Evolutionary conservation across 53 echinoderm and acorn worm species (phyloP).

Genomic region (Paracentrotus lividus): DNA sequence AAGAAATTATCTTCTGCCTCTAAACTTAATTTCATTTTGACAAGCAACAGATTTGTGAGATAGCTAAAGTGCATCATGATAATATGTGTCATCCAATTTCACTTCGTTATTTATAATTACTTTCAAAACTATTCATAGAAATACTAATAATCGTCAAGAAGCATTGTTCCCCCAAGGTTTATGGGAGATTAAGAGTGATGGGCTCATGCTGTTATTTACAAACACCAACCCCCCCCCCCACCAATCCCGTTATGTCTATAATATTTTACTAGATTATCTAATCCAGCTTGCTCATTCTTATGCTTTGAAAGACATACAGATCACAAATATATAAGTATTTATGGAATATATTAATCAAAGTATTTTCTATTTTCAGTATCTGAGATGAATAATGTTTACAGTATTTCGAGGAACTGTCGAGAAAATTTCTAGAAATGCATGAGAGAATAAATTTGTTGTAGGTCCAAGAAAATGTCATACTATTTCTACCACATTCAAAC

Average conservation of each 20-base stretch:
- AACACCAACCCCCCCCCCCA: not conserved
- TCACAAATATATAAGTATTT: too few relatives aligned
- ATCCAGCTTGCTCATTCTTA: too few relatives aligned
- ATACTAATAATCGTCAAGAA: not conserved
- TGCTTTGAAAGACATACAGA: too few relatives aligned
- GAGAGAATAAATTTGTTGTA: too few relatives aligned
- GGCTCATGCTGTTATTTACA: not conserved
- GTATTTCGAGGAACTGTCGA: too few relatives aligned
- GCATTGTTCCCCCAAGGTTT: slow-evolving; percentile 37
- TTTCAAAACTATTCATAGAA: slow-evolving; percentile 15
- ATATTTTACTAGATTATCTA: too few relatives aligned
- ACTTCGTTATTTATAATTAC: not conserved
- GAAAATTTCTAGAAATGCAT: too few relatives aligned
- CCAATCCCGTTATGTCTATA: not conserved
- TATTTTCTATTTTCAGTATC: too few relatives aligned
- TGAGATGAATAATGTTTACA: too few relatives aligned
- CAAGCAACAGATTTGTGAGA: not conserved
- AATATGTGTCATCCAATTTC: slow-evolving; percentile 20
- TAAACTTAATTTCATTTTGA: not conserved
- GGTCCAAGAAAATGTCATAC: too few relatives aligned
- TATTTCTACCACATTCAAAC: too few relatives aligned
- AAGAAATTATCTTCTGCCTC: not conserved
- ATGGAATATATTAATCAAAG: too few relatives aligned
- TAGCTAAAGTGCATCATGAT: not conserved
- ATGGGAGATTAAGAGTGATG: slow-evolving; percentile 1